Base-by-base conservation (phyloP, 64 coral and sea anemone genomes). In the Stichodactyla mertensii region DNA sequence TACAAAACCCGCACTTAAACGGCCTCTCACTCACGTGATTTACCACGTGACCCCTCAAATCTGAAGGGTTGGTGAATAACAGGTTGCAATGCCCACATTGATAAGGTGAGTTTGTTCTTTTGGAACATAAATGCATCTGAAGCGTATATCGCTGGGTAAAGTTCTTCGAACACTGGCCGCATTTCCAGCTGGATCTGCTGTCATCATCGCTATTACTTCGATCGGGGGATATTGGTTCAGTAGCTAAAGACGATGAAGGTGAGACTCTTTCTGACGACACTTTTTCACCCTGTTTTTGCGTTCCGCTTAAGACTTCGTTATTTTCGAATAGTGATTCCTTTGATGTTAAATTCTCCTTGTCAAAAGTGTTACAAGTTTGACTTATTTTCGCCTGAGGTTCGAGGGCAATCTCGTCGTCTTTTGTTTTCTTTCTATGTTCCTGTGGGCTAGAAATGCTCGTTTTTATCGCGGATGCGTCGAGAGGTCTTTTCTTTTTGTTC, bases 1-100 rank as follows among this genome's bases (percentile, higher is more conserved):
- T 45, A 78, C 88, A 90, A 52, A 85, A 78, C 0, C 88, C 87
- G 59, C 87, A 89, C 81, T 89, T 89, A 83, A 89, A 89, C 56
- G 59, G 87, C 79, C 78, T 85, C 71, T 90, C 55, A 6, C 88
- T 78, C 1, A 57, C 69, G 77, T 85, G 88, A 14, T 69, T 78
- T 14, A 85, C 56, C 82, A 90, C 88, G 56, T 90, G 88, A 70
- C 82, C 71, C 6, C 82, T 70, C 11, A 90, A 74, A 22, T 78
- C 82, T 15, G 82, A 90, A n/a, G 88, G 20, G 71, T 60, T 85
- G 26, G 64, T 77, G 54, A 90, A 90, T 11, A 83, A n/a, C 14
- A 59, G 10, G 55, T 27, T 71, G 59, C 82, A 90, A 13, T 62
- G 67, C 69, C 82, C 82, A 45, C 82, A 90, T 15, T 79, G 67